These are phyloP conservation scores for Alectoris magna DNA, from an alignment of 2,797 vertebrate species.

Conservation along the genomic window DNA sequence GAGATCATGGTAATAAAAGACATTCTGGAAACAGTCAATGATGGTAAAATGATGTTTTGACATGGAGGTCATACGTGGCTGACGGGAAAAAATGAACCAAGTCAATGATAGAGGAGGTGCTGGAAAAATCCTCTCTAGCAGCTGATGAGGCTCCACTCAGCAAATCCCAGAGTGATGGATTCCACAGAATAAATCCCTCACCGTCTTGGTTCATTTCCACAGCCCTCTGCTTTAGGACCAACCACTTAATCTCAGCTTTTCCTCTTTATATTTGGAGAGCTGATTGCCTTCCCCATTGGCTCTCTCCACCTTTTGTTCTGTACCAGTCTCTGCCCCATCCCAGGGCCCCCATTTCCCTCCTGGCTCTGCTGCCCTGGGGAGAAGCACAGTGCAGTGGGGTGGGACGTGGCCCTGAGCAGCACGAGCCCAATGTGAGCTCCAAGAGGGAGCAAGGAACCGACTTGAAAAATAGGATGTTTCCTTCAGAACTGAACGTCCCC, in stretches of 20 bases:
- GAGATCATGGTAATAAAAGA: constrained; percentile 36
- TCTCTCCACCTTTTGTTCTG: fast-evolving
- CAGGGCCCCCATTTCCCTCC: fast-evolving
- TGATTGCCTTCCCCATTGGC: neutral
- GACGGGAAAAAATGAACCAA: constrained; percentile 48
- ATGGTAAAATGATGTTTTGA: constrained; percentile 72
- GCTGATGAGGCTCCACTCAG: neutral
- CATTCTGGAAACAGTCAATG: constrained; percentile 42
- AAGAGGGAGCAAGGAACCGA: too few species aligned
- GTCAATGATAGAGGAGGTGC: constrained; percentile 42
- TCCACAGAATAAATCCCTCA: constrained; percentile 5
- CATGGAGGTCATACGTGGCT: constrained; percentile 29
- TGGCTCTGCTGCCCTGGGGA: too few species aligned
- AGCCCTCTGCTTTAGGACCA: neutral
- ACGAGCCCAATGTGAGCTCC: too few species aligned
- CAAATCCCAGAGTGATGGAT: constrained; percentile 3
- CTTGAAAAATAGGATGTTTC: neutral
- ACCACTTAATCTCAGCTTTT: neutral
- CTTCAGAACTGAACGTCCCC: neutral
- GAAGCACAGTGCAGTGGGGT: too few species aligned
- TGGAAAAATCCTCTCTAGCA: constrained; percentile 55
- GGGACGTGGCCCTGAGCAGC: too few species aligned
- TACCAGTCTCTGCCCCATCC: fast-evolving
- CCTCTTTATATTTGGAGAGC: fast-evolving
- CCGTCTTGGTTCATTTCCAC: neutral